phyloP scores from a whole-genome alignment of 2,888 invertebrate genomes.

The Leptinotarsa tumamoca region DNA sequence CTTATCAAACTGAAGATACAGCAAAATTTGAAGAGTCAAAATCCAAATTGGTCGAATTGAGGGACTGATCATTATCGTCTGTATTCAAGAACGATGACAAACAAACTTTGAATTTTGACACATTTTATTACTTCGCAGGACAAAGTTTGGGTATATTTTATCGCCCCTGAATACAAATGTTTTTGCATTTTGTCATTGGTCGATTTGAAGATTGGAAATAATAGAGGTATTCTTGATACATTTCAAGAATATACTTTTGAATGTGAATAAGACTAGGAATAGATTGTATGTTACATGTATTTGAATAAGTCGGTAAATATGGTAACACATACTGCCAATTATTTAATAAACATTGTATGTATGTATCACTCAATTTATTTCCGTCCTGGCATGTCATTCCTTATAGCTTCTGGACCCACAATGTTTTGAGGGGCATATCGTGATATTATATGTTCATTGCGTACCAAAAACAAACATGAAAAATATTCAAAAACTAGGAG shows the following conservation, averaged over 20 bases:
- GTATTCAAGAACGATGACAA: slow-evolving; percentile 31
- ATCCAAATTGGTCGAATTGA: slow-evolving; percentile 2
- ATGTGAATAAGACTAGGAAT: slow-evolving; percentile 61
- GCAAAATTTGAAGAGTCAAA: slow-evolving; percentile 30
- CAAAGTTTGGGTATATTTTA: background rate
- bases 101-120: slow-evolving; percentile 19
- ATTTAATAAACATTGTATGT: slow-evolving; percentile 62
- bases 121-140: slow-evolving; percentile 31
- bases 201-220: slow-evolving; percentile 47
- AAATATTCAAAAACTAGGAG: too few relatives aligned
- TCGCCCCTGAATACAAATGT: slow-evolving; percentile 7
- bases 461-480: too few relatives aligned
- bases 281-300: slow-evolving; percentile 60
- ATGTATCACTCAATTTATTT: slow-evolving; percentile 27
- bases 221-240: slow-evolving; percentile 45
- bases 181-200: slow-evolving; percentile 36
- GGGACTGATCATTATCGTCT: slow-evolving; percentile 33
- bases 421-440: background rate
- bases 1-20: slow-evolving; percentile 38
- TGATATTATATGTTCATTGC: background rate
- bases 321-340: slow-evolving; percentile 65
- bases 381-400: background rate
- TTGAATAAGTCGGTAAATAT: slow-evolving; percentile 56
- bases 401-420: too few relatives aligned
- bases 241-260: slow-evolving; percentile 56